A percentile compares a stretch with the other conserved stretches of the same genome.
Conservation (phyloP, 2,113 vertebrate genomes). For the Hippocampus mohnikei region DNA sequence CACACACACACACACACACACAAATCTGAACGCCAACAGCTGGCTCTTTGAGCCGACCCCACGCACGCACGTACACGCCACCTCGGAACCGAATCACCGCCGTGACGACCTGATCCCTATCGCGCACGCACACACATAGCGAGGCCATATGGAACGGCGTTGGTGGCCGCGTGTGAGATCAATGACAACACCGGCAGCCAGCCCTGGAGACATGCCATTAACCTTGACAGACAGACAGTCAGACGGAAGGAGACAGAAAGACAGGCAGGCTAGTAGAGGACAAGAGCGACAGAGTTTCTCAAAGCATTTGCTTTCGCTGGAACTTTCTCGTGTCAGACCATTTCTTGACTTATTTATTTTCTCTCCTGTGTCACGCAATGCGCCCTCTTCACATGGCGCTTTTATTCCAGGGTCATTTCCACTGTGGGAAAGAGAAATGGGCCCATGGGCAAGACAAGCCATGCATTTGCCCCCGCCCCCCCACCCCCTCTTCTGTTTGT, state of each 20-base stretch:
- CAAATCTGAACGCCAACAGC: conserved; percentile 49
- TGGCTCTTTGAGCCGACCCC: conserved; percentile 48
- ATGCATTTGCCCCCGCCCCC: conserved; percentile 65
- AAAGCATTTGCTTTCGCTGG: neutral
- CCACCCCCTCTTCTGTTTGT: conserved; percentile 65
- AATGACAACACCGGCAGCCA: conserved; percentile 35
- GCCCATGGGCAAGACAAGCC: conserved; percentile 51
- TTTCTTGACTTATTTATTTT: conserved; percentile 30
- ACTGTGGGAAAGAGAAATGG: conserved; percentile 66
- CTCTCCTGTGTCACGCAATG: conserved; percentile 17
- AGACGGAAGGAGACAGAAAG: conserved; percentile 21
- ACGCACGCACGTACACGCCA: conserved; percentile 11
- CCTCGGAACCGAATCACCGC: conserved; percentile 5
- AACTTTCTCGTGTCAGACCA: conserved; percentile 5
- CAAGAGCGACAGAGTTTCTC: conserved; percentile 6
- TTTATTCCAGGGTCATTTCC: conserved; percentile 61
- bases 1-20: conserved; percentile 22
- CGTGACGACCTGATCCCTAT: conserved; percentile 5
- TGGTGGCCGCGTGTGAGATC: conserved; percentile 50
- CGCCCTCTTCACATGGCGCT: conserved; percentile 28
- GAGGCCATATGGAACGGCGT: conserved; percentile 44
- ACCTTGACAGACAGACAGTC: conserved; percentile 40
- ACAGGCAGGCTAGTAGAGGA: conserved; percentile 19
- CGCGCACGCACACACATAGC: conserved; percentile 26
- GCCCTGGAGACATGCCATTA: conserved; percentile 46